Evolutionary conservation across 2,797 vertebrate species (phyloP).

Genomic region (Discoglossus pictus): DNA sequence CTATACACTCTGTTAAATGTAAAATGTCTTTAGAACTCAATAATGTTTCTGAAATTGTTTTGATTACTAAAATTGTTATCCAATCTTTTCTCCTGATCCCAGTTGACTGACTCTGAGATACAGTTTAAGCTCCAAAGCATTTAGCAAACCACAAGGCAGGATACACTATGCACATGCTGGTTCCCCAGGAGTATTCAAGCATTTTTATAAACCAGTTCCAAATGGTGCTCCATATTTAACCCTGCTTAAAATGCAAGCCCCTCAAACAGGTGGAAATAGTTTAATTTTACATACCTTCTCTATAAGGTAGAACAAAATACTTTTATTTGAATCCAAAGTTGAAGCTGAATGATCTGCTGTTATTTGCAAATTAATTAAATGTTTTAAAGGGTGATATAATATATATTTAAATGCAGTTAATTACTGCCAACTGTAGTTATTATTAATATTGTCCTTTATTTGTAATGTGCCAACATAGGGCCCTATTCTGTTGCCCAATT

Average conservation of each 20-base stretch:
- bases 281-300: conserved; percentile 56
- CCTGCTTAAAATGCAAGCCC: conserved; percentile 64
- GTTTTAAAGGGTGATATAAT: too few species aligned
- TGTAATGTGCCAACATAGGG: too few species aligned
- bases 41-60: conserved; percentile 65
- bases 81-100: conserved; percentile 61
- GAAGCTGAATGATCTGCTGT: conserved; percentile 3
- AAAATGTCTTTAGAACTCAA: conserved; percentile 56
- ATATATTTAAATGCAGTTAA: too few species aligned
- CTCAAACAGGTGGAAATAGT: conserved; percentile 70
- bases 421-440: too few species aligned
- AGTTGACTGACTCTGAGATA: conserved; percentile 66
- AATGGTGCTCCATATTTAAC: conserved; percentile 69
- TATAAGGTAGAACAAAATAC: conserved; percentile 56
- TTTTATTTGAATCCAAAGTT: conserved; percentile 51
- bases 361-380: conserved; percentile 24
- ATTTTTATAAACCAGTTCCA: conserved; percentile 72
- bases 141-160: conserved; percentile 60
- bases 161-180: conserved; percentile 52
- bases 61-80: conserved; percentile 64
- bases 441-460: too few species aligned
- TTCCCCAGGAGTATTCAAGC: conserved; percentile 59
- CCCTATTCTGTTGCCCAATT: too few species aligned
- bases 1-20: conserved; percentile 54
- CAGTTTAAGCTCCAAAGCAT: conserved; percentile 62